Evolutionary conservation across 1,140 invertebrate species (phyloP).

Genomic region (Drosophila carrolli): DNA sequence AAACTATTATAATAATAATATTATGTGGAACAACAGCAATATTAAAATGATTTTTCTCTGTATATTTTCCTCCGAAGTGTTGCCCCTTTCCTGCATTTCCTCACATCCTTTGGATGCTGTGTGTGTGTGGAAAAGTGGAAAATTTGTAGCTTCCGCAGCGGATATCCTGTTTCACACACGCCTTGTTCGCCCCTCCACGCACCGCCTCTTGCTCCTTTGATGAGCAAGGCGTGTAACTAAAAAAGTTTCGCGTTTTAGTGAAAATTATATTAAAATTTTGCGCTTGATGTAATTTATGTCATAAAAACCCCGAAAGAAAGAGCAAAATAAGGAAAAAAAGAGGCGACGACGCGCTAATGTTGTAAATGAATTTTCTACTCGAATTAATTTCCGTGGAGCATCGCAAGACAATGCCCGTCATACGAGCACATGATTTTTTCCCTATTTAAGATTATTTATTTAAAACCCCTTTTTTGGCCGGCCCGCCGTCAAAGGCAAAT

Average conservation of each 20-base stretch:
- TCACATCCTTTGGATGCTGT: constrained; percentile 22
- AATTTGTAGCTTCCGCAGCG: constrained; percentile 82
- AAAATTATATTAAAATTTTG: constrained; percentile 85
- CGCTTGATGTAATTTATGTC: constrained; percentile 84
- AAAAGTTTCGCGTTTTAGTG: constrained; percentile 83
- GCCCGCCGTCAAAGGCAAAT: constrained; percentile 52
- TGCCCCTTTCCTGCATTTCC: neutral
- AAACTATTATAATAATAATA: too few relatives aligned
- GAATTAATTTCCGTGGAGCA: constrained; percentile 63
- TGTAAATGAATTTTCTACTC: constrained; percentile 83
- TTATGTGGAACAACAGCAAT: neutral
- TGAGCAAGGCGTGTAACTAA: constrained; percentile 57
- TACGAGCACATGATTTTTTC: constrained; percentile 22
- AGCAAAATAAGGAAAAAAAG: constrained; percentile 23
- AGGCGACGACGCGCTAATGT: constrained; percentile 56
- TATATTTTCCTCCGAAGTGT: neutral
- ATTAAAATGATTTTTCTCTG: neutral
- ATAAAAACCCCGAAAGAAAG: constrained; percentile 61
- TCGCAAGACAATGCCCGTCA: constrained; percentile 28
- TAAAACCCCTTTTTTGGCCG: constrained; percentile 63
- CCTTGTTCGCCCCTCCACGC: constrained; percentile 18
- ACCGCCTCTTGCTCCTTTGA: constrained; percentile 38
- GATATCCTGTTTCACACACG: constrained; percentile 83
- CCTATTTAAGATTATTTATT: constrained; percentile 75
- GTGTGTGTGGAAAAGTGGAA: constrained; percentile 78